Conservation (phyloP, 2,888 invertebrate species). For the Pheosia tremula region DNA sequence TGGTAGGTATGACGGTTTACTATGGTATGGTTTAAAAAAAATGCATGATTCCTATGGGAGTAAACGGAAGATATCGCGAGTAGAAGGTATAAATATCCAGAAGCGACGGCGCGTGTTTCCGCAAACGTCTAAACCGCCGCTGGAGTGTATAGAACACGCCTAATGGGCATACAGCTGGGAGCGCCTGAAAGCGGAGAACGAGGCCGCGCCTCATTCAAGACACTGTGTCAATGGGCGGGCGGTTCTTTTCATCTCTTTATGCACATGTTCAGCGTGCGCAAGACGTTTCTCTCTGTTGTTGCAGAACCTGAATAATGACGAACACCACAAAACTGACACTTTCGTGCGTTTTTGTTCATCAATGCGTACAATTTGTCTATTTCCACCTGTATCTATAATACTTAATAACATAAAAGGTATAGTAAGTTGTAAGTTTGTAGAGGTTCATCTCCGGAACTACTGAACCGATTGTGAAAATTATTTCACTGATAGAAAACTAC, state of each 20-base stretch:
- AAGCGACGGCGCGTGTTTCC: constrained; percentile 34
- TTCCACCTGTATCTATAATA: neutral
- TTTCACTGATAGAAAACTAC: too few relatives aligned
- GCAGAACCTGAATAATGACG: constrained; percentile 35
- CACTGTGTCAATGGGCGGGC: constrained; percentile 68
- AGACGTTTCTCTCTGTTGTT: constrained; percentile 46
- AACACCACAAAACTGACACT: constrained; percentile 30
- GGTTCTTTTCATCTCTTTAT: constrained; percentile 68
- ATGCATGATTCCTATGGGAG: constrained; percentile 22
- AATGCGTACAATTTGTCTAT: neutral
- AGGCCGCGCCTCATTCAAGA: constrained; percentile 72
- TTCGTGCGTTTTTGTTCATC: constrained; percentile 13
- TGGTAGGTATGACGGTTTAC: constrained; percentile 47
- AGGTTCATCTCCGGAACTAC: too few relatives aligned
- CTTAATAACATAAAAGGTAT: too few relatives aligned
- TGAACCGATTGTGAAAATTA: too few relatives aligned
- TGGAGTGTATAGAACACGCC: constrained; percentile 47
- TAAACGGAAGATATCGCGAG: constrained; percentile 14
- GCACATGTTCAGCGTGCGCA: constrained; percentile 53
- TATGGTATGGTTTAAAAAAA: constrained; percentile 67
- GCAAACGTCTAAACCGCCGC: constrained; percentile 42
- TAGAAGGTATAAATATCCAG: constrained; percentile 12
- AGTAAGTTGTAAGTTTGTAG: too few relatives aligned
- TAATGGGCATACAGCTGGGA: constrained; percentile 56
- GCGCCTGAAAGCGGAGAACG: constrained; percentile 67